These are phyloP conservation scores for Forficula auricularia DNA, from an alignment of 1,140 invertebrate species.

Conservation along the genomic window DNA sequence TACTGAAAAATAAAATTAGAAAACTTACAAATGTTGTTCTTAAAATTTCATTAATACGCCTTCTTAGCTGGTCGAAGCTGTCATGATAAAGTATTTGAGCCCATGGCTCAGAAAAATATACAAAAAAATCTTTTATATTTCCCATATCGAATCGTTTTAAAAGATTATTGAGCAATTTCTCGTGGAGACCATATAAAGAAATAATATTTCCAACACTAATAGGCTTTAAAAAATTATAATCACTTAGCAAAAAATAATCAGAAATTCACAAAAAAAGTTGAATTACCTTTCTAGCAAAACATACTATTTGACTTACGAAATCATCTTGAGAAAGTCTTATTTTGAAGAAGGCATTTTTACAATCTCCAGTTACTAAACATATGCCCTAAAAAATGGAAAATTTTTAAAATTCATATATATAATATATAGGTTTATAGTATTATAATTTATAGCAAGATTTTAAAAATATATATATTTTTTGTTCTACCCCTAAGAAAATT, in stretches of 20 bases:
- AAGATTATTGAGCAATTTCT: conserved; percentile 39
- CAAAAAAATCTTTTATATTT: conserved; percentile 36
- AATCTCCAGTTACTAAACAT: conserved; percentile 27
- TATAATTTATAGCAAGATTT: no score
- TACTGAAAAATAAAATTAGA: no score
- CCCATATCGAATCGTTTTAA: conserved; percentile 31
- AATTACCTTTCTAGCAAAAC: conserved; percentile 32
- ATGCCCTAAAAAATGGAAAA: conserved; percentile 22
- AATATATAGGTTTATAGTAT: conserved; percentile 1
- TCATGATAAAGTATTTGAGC: conserved; percentile 37
- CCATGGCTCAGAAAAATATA: conserved; percentile 42
- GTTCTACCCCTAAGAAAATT: no score
- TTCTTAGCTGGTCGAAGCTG: background rate
- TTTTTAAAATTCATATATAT: conserved; percentile 11
- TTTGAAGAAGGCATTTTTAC: conserved; percentile 32
- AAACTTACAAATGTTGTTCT: no score
- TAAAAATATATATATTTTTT: no score
- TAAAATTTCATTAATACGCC: no score
- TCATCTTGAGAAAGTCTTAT: conserved; percentile 34
- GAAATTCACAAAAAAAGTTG: background rate
- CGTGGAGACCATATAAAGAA: conserved; percentile 41
- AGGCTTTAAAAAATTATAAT: conserved; percentile 18
- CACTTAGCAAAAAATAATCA: conserved; percentile 1
- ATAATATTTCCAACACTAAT: conserved; percentile 32
- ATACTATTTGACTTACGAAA: conserved; percentile 35